Evolutionary conservation across 2,797 vertebrate species (phyloP).

Genomic region (Coccyzus lansbergi): DNA sequence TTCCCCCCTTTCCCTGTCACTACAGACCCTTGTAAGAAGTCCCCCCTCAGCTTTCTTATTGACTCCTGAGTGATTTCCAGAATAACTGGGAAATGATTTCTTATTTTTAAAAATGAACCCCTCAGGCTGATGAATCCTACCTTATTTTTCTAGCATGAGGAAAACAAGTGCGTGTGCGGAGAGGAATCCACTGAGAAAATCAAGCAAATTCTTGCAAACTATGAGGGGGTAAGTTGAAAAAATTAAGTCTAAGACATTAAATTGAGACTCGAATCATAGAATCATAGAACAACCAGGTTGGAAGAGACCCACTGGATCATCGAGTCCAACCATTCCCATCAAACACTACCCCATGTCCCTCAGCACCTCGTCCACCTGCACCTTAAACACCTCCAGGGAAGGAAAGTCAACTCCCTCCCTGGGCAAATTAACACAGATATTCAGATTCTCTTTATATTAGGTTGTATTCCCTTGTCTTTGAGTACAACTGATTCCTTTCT

Average conservation of each 20-base stretch:
- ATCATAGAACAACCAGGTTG: too few species aligned
- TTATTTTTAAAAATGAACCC: neutral
- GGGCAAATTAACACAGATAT: neutral
- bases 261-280: neutral
- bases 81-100: neutral
- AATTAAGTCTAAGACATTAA: too few species aligned
- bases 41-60: too few species aligned
- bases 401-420: too few species aligned
- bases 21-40: too few species aligned
- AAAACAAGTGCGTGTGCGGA: conserved; percentile 62
- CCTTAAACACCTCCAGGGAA: too few species aligned
- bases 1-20: too few species aligned
- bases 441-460: neutral
- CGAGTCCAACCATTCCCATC: too few species aligned
- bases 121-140: neutral
- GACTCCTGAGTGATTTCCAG: neutral
- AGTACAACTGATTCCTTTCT: neutral
- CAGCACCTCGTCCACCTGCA: too few species aligned
- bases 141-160: conserved; percentile 34
- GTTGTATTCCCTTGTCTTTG: neutral
- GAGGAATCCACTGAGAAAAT: conserved; percentile 66
- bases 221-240: conserved; percentile 53
- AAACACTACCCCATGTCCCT: too few species aligned
- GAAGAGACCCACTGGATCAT: too few species aligned
- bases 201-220: conserved; percentile 68